Base-by-base conservation (phyloP, 2,888 invertebrate species). In the Mellilla xanthometata region DNA sequence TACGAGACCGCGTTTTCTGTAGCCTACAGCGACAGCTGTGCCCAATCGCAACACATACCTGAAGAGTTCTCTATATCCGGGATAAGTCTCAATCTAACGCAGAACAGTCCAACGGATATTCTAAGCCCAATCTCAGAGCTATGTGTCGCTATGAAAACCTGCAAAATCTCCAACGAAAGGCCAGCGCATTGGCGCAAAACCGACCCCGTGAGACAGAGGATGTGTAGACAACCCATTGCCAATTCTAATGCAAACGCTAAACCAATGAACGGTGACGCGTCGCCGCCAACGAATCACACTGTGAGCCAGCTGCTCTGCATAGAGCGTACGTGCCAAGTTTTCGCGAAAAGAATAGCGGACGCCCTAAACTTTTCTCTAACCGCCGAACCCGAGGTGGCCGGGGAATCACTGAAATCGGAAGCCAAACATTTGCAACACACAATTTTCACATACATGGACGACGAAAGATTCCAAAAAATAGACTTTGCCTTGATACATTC, bases 301-400 rank as follows among this genome's bases (percentile, higher is more conserved):
- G 87, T 88, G 9, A 88, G 80, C 49, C 86, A 79, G 29, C 39
- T 88, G 0, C 54, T 89, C 0, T 88, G 89, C 47, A 89, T 89
- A 28, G 89, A 89, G 39, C 43, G 88, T 0, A 87, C 89, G 0
- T 88, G 89, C 22, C 89, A 88, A 60, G 94, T 94, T 0, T 94
- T 94, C 68, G 94, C 94, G 0, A 93, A 93, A 61, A 86, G 95
- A 32, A 92, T 95, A 67, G 91, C 93, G 0, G 92, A 93, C 45
- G 92, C 93, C 0, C 76, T 94, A 30, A 78, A 90, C 2, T 90
- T 92, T 58, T 91, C 92, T 0, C 68, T 91, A 6, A 85, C 89
- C 22, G 91, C 91, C 10, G 90, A 91, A 54, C 81, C 90, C 0
- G 91, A 91, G 49, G 84, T 91, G 0, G 91, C 91, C 0, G 90